Evolutionary conservation across 2,888 invertebrate genomes (phyloP).

Genomic region (Siphlonurus alternatus): DNA sequence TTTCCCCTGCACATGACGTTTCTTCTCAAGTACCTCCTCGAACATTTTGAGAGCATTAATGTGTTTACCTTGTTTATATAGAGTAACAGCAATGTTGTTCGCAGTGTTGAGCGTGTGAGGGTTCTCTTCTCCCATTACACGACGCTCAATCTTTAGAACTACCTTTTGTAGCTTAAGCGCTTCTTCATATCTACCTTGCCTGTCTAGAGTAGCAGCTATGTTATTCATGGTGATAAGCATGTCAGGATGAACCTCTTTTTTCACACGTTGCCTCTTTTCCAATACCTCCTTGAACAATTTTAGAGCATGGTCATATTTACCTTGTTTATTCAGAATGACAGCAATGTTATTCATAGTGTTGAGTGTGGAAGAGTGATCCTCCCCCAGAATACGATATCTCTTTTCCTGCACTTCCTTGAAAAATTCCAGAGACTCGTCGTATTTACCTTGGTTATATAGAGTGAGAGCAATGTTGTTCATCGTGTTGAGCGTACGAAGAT

Average conservation of each 20-base stretch:
- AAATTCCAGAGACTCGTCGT: background rate
- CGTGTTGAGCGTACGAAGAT: background rate
- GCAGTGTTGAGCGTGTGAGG: background rate
- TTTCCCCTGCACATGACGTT: background rate
- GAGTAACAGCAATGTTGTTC: background rate
- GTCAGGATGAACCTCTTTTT: background rate
- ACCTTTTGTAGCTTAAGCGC: background rate
- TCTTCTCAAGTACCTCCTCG: background rate
- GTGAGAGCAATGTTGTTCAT: background rate
- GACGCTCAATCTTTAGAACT: background rate
- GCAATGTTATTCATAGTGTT: background rate
- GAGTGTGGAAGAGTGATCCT: background rate
- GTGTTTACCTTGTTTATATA: background rate
- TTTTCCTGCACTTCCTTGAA: background rate
- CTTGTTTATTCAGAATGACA: background rate
- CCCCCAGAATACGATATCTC: background rate
- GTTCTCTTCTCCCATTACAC: background rate
- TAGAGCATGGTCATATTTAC: background rate
- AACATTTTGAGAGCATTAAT: background rate
- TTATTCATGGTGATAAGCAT: background rate
- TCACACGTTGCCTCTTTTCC: background rate
- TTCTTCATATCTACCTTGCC: background rate
- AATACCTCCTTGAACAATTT: background rate
- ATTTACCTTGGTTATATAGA: background rate
- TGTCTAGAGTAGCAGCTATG: background rate